A percentile compares a stretch with the other conserved stretches of the same genome.
Evolutionary conservation across 2,113 vertebrate species (phyloP).

Genomic region (Taurulus bubalis): DNA sequence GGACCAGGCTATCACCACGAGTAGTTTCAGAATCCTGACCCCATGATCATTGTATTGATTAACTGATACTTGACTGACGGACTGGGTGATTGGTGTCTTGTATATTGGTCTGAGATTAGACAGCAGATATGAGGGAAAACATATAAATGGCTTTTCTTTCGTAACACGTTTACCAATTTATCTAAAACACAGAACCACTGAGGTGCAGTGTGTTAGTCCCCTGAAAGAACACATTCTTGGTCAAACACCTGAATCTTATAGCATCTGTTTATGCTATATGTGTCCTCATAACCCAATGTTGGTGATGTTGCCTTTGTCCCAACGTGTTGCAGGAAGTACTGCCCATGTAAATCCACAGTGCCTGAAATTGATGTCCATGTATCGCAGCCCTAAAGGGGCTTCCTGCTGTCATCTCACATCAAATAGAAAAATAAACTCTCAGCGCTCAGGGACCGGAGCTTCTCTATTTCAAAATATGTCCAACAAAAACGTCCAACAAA

Average conservation of each 20-base stretch:
- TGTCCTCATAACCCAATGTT: neutral
- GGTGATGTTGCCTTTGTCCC: constrained; percentile 36
- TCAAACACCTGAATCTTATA: constrained; percentile 6
- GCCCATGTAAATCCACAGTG: constrained; percentile 52
- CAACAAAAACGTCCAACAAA: constrained; percentile 30
- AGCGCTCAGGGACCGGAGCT: constrained; percentile 11
- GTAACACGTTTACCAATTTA: neutral
- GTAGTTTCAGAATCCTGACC: neutral
- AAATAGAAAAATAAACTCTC: constrained; percentile 38
- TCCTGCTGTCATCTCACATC: constrained; percentile 55
- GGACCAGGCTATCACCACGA: neutral
- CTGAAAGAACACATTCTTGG: neutral
- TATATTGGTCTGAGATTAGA: constrained; percentile 10
- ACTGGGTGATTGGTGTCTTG: neutral
- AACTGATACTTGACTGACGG: constrained; percentile 1
- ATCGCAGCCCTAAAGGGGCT: constrained; percentile 38
- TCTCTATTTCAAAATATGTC: constrained; percentile 49
- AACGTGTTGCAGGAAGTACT: neutral
- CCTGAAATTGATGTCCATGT: constrained; percentile 59
- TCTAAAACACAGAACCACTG: neutral
- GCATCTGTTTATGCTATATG: constrained; percentile 28
- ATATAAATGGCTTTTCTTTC: constrained; percentile 1
- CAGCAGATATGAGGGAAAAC: neutral
- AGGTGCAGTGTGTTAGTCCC: neutral
- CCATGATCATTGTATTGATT: constrained; percentile 21